A percentile compares a stretch with the other conserved stretches of the same genome.
phyloP scores from a whole-genome alignment of 2,113 vertebrate genomes.

The Malurus elegans region DNA sequence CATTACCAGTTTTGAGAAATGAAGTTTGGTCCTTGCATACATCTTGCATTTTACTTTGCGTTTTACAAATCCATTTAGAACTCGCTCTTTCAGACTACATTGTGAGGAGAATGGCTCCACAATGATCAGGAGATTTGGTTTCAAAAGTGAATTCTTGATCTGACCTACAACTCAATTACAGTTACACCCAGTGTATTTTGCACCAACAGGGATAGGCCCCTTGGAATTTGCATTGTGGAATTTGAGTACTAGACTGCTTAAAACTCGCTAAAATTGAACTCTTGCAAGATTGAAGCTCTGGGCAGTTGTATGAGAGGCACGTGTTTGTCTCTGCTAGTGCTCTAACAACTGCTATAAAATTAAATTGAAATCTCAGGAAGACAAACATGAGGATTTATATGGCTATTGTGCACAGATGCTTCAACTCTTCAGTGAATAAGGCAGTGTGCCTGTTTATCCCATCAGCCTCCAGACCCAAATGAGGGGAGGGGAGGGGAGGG shows the following conservation, averaged over 20 bases:
- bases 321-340: background rate
- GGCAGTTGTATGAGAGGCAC: background rate
- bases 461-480: background rate
- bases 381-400: background rate
- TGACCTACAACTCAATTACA: background rate
- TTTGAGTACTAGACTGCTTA: background rate
- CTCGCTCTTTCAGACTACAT: background rate
- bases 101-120: background rate
- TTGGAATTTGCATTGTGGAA: background rate
- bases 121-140: background rate
- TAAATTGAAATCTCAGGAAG: background rate
- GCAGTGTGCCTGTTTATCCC: background rate
- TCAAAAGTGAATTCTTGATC: background rate
- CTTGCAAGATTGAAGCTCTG: background rate
- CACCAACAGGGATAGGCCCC: background rate
- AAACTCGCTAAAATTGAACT: background rate
- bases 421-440: background rate
- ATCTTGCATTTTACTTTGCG: background rate
- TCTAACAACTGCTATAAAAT: background rate
- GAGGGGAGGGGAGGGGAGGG: background rate
- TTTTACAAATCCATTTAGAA: background rate
- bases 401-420: background rate
- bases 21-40: background rate
- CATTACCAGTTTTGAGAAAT: background rate
- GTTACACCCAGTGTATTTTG: background rate